A percentile compares a stretch with the other conserved stretches of the same genome.
phyloP scores from a whole-genome alignment of 1,140 invertebrate species.

The Cydia fagiglandana region DNA sequence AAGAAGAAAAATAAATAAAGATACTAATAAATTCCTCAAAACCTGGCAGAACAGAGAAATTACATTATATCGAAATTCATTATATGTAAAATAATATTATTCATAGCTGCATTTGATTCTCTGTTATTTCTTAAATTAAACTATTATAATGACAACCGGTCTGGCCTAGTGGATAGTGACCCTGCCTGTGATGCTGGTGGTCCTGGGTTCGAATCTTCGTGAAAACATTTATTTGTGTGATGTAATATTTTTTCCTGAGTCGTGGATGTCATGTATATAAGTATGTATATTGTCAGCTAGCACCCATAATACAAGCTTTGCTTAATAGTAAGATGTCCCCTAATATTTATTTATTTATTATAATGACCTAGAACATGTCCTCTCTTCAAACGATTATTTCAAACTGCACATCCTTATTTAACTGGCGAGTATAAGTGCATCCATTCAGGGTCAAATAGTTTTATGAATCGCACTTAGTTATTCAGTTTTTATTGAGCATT shows the following conservation, averaged over 20 bases:
- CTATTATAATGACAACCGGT: not conserved
- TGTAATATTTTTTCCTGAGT: too few relatives aligned
- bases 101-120: not conserved
- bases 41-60: not conserved
- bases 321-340: too few relatives aligned
- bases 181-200: too few relatives aligned
- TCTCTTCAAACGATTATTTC: not conserved
- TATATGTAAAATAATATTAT: not conserved
- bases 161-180: too few relatives aligned
- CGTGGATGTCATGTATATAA: too few relatives aligned
- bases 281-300: too few relatives aligned
- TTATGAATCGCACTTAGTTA: not conserved
- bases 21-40: not conserved
- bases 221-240: too few relatives aligned
- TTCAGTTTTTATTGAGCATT: not conserved
- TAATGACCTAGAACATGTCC: not conserved
- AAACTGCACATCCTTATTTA: constrained; percentile 9
- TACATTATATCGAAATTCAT: not conserved
- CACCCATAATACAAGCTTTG: too few relatives aligned
- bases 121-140: not conserved
- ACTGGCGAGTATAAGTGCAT: not conserved
- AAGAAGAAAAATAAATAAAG: too few relatives aligned
- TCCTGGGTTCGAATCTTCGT: too few relatives aligned
- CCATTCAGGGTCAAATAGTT: not conserved
- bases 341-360: too few relatives aligned